A percentile compares a stretch with the other conserved stretches of the same genome.
Evolutionary conservation across 2,113 vertebrate genomes (phyloP).

Genomic region (Indri indri): DNA sequence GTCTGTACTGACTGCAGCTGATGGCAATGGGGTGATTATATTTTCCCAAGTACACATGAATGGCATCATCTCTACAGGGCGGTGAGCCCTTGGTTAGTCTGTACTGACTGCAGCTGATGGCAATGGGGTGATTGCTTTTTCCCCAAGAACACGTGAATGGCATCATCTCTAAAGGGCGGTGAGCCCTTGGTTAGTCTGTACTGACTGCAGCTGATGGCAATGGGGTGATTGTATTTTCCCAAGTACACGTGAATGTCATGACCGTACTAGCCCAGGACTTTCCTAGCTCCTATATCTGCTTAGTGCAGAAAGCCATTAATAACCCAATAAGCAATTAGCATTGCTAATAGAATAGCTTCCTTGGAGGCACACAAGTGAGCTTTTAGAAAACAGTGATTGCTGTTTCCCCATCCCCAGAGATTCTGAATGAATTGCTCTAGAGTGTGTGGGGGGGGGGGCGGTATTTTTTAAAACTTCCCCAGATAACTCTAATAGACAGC

Average conservation of each 20-base stretch:
- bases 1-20: background rate
- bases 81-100: background rate
- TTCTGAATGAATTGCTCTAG: background rate
- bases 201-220: background rate
- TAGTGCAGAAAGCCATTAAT: background rate
- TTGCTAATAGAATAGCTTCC: rapidly evolving
- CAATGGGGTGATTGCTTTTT: background rate
- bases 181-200: background rate
- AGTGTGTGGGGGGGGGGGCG: background rate
- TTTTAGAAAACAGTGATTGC: background rate
- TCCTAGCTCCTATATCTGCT: background rate
- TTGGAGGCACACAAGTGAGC: background rate
- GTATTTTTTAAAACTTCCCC: background rate
- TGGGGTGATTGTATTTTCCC: background rate
- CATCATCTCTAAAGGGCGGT: no score
- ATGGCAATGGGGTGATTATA: rapidly evolving
- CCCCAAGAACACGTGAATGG: background rate
- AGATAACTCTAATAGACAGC: background rate
- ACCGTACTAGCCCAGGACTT: no score
- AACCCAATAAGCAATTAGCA: background rate
- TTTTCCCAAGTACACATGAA: background rate
- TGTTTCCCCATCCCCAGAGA: background rate
- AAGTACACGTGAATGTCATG: background rate
- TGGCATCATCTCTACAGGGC: no score
- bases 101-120: background rate